These are phyloP conservation scores for Alexandromys fortis DNA, from an alignment of 2,113 vertebrate genomes.

Conservation along the genomic window DNA sequence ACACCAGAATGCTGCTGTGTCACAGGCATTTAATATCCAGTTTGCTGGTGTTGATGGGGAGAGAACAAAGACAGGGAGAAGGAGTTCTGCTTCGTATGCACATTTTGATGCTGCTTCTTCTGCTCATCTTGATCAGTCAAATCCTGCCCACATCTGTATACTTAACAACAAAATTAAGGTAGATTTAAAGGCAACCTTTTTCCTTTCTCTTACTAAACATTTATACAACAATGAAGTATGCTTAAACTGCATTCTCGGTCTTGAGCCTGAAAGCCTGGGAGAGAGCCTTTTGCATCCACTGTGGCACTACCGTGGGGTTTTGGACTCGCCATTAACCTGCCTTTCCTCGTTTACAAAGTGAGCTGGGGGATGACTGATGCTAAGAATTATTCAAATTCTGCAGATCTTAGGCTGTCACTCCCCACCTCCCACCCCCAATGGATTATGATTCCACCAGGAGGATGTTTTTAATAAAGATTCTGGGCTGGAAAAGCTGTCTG, in stretches of 20 bases:
- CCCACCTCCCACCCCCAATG: not conserved
- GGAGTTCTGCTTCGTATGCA: not conserved
- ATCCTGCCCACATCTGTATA: not conserved
- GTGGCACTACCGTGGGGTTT: not conserved
- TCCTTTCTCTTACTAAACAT: not conserved
- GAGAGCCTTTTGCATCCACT: not conserved
- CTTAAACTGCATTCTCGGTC: not conserved
- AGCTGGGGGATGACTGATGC: not conserved
- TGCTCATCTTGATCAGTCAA: not conserved
- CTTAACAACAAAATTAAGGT: not conserved
- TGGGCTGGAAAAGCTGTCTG: not conserved
- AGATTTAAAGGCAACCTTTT: not conserved
- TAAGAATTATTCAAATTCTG: constrained; percentile 13
- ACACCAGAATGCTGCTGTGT: not conserved
- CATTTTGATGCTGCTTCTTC: not conserved
- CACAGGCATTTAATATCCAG: not conserved
- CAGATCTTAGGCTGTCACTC: not conserved
- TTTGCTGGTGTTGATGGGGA: not conserved
- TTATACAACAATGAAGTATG: not conserved
- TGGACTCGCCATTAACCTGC: not conserved
- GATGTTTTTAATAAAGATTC: not conserved
- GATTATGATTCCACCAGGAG: not conserved
- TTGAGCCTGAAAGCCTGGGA: not conserved
- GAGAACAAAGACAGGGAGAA: not conserved
- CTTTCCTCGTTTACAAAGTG: not conserved